A percentile compares a stretch with the other conserved stretches of the same genome.
These are phyloP conservation scores for Agrochola lota DNA, from an alignment of 2,888 invertebrate genomes.

Conservation along the genomic window DNA sequence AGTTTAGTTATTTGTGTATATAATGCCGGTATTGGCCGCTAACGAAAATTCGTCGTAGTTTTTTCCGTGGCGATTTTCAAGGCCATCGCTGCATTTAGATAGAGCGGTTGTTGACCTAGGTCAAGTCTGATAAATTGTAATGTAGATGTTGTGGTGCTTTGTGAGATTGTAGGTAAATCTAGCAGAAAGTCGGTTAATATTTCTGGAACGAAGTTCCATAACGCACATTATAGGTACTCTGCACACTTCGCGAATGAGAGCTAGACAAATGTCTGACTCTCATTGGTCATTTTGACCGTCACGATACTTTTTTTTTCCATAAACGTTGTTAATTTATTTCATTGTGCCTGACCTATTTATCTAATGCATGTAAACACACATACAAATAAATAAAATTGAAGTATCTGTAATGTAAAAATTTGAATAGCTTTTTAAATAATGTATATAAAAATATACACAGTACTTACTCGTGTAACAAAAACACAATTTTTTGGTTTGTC, in stretches of 20 bases:
- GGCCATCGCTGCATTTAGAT: slow-evolving; percentile 13
- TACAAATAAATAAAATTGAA: too few relatives aligned
- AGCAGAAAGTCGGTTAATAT: background rate
- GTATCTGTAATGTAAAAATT: too few relatives aligned
- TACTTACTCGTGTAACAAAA: too few relatives aligned
- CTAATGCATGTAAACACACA: too few relatives aligned
- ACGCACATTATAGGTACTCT: background rate
- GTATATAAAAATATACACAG: too few relatives aligned
- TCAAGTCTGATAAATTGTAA: background rate
- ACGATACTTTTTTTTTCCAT: background rate
- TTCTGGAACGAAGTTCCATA: background rate
- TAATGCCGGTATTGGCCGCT: too few relatives aligned
- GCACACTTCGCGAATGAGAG: background rate
- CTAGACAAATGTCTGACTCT: too few relatives aligned
- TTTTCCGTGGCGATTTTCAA: slow-evolving; percentile 12
- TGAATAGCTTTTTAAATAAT: too few relatives aligned
- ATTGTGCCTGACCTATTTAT: too few relatives aligned
- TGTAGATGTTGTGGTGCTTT: background rate
- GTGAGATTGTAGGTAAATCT: background rate
- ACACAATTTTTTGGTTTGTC: too few relatives aligned
- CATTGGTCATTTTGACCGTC: background rate
- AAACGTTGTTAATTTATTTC: too few relatives aligned
- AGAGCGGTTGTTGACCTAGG: slow-evolving; percentile 34
- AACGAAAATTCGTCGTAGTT: slow-evolving; percentile 3
- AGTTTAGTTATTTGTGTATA: background rate